These are phyloP conservation scores for Enteromius paludinosus DNA, from an alignment of 2,797 vertebrate species.

Conservation along the genomic window DNA sequence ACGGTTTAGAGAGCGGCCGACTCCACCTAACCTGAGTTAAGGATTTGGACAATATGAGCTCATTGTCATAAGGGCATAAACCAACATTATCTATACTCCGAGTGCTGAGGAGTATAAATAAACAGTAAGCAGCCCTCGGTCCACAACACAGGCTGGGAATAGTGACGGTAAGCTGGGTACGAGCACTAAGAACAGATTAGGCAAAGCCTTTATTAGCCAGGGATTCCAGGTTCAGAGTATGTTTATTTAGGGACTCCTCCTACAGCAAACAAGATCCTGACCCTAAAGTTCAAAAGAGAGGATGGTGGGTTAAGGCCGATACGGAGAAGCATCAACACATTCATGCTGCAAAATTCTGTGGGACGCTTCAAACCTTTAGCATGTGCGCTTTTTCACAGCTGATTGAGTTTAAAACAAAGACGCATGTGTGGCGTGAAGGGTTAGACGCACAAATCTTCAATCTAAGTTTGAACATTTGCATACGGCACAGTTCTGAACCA, in stretches of 20 bases:
- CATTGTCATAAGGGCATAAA: slow-evolving; percentile 64
- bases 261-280: slow-evolving; percentile 57
- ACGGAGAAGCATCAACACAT: not conserved
- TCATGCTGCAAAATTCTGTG: not conserved
- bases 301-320: slow-evolving; percentile 22
- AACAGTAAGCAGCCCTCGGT: slow-evolving; percentile 75
- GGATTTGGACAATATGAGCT: slow-evolving; percentile 37
- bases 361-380: not conserved
- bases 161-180: slow-evolving; percentile 76
- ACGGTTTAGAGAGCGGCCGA: not conserved
- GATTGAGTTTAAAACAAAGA: not conserved
- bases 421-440: not conserved
- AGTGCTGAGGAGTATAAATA: slow-evolving; percentile 77
- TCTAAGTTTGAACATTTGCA: slow-evolving; percentile 2
- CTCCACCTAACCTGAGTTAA: not conserved
- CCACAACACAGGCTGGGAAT: slow-evolving; percentile 68
- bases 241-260: slow-evolving; percentile 76
- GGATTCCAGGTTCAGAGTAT: slow-evolving; percentile 76
- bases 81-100: slow-evolving; percentile 60
- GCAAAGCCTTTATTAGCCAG: slow-evolving; percentile 83
- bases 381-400: not conserved
- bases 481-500: slow-evolving; percentile 39
- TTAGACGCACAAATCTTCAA: not conserved
- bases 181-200: slow-evolving; percentile 82
- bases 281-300: slow-evolving; percentile 48